Evolutionary conservation across 1,140 invertebrate species (phyloP).

Genomic region (Ostrea denselamellosa): DNA sequence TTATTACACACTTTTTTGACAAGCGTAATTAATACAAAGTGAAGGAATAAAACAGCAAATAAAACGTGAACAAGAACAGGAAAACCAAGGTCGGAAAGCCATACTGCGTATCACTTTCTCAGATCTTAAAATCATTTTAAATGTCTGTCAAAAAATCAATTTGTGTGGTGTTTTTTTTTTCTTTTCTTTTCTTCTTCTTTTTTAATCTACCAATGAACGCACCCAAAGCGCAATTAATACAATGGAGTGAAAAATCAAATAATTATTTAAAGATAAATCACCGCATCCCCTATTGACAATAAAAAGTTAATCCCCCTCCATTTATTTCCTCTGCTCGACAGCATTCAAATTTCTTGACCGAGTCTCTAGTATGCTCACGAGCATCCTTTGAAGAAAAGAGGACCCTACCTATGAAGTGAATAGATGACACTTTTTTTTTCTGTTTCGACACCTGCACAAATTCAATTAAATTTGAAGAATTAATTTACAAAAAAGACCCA

Average conservation of each 20-base stretch:
- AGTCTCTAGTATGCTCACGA: neutral
- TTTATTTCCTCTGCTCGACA: slow-evolving; percentile 8
- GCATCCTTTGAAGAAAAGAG: neutral
- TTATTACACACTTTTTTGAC: neutral
- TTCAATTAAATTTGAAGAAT: slow-evolving; percentile 18
- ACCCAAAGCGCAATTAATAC: slow-evolving; percentile 7
- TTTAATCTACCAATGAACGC: slow-evolving; percentile 14
- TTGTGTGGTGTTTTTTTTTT: no score
- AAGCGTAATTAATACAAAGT: neutral
- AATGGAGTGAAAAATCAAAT: slow-evolving; percentile 20
- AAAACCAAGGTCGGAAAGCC: neutral
- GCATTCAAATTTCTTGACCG: slow-evolving; percentile 13
- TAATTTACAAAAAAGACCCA: slow-evolving; percentile 10
- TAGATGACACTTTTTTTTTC: slow-evolving; percentile 24
- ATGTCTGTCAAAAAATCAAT: neutral
- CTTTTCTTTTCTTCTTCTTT: no score
- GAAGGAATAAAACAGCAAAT: neutral
- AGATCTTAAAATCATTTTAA: neutral
- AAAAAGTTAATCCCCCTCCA: slow-evolving; percentile 22
- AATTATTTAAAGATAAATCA: slow-evolving; percentile 29
- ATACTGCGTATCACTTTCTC: neutral
- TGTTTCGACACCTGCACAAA: slow-evolving; percentile 34
- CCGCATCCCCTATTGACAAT: slow-evolving; percentile 33
- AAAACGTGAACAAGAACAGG: neutral
- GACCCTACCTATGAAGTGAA: neutral